A percentile compares a stretch with the other conserved stretches of the same genome.
Evolutionary conservation across 2,888 invertebrate genomes (phyloP).

Genomic region (Linnaemya vulpina): DNA sequence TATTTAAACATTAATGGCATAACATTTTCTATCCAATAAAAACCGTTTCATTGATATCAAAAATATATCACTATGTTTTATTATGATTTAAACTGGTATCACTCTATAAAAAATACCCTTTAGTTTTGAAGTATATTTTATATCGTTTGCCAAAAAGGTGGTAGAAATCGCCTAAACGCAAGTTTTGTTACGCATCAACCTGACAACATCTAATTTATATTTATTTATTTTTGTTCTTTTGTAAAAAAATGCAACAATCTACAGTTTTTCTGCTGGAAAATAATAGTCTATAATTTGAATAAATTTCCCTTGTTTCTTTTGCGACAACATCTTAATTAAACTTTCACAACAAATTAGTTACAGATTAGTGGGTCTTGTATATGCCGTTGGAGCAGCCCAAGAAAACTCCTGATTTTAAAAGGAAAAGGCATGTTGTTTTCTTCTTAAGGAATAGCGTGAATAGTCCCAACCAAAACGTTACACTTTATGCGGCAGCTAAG

Average conservation of each 20-base stretch:
- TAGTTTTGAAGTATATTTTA: no score
- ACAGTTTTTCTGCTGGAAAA: background rate
- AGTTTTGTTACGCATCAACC: no score
- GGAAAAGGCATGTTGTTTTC: background rate
- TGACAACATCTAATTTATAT: background rate
- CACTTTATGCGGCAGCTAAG: conserved; percentile 65
- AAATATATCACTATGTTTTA: no score
- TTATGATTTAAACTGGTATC: no score
- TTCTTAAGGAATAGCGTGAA: conserved; percentile 66
- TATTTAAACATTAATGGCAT: no score
- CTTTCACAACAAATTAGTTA: conserved; percentile 76
- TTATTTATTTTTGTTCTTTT: background rate
- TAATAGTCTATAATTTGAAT: conserved; percentile 66
- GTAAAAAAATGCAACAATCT: background rate
- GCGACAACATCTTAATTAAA: conserved; percentile 73
- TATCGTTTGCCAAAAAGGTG: no score
- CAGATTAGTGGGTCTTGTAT: conserved; percentile 76
- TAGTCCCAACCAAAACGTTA: conserved; percentile 31
- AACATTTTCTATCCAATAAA: no score
- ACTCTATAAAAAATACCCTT: no score
- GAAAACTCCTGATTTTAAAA: conserved; percentile 3
- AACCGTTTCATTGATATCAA: no score
- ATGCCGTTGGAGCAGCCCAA: conserved; percentile 5
- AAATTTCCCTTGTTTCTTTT: conserved; percentile 52
- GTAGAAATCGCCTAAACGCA: no score